Conservation (phyloP, 2,888 invertebrate species). For the Dilophus febrilis region DNA sequence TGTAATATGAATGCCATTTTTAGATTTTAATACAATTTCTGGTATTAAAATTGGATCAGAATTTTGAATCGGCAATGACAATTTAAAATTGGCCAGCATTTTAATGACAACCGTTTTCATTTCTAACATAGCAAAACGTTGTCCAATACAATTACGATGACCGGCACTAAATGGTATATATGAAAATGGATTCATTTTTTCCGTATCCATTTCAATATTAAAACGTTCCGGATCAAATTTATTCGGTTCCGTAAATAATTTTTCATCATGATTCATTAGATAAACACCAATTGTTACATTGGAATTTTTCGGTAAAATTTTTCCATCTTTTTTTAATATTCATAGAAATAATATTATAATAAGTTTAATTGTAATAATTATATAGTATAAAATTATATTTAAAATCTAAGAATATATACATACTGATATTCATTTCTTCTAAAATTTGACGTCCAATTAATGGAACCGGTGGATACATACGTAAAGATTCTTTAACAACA, state of each 20-base stretch:
- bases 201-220: constrained; percentile 17
- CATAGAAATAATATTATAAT: no score
- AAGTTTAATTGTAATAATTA: no score
- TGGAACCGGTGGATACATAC: constrained; percentile 47
- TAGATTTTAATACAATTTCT: constrained; percentile 25
- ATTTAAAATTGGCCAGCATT: constrained; percentile 16
- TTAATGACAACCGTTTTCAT: constrained; percentile 25
- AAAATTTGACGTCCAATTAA: constrained; percentile 38
- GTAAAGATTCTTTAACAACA: constrained; percentile 46
- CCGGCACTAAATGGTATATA: constrained; percentile 30
- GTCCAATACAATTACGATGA: constrained; percentile 27
- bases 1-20: constrained; percentile 14
- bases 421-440: constrained; percentile 37
- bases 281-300: constrained; percentile 5
- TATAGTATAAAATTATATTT: no score
- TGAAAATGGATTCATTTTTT: constrained; percentile 23
- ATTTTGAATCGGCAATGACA: constrained; percentile 18
- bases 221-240: constrained; percentile 28
- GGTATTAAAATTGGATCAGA: constrained; percentile 20
- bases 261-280: constrained; percentile 14
- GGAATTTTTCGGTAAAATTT: constrained; percentile 1
- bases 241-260: constrained; percentile 21
- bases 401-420: constrained; percentile 16
- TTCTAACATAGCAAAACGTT: constrained; percentile 28
- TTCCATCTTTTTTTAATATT: background rate